Conservation (phyloP, 2,888 invertebrate genomes). For the Himalopsyche japonica region DNA sequence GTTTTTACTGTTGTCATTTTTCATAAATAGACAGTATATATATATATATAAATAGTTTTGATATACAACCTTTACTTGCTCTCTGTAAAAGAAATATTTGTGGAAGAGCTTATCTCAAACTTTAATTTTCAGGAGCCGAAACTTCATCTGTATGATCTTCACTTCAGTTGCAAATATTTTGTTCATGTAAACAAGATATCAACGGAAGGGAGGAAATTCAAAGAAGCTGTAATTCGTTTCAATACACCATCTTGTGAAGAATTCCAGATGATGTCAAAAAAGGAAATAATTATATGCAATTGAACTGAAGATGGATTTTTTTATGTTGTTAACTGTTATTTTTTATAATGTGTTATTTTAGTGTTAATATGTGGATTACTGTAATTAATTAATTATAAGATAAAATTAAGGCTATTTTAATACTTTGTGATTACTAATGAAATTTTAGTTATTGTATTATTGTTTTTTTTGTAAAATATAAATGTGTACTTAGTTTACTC, state of each 20-base stretch:
- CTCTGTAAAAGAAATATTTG: too few species aligned
- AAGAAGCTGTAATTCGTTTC: conserved; percentile 57
- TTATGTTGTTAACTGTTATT: conserved; percentile 38
- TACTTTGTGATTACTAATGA: conserved; percentile 28
- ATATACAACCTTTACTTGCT: too few species aligned
- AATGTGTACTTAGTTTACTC: conserved; percentile 18
- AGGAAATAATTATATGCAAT: conserved; percentile 35
- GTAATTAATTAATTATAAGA: conserved; percentile 29
- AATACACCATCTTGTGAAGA: conserved; percentile 58
- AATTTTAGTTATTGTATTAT: conserved; percentile 5
- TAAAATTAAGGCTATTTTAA: conserved; percentile 10
- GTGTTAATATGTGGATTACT: conserved; percentile 31
- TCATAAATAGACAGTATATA: too few species aligned
- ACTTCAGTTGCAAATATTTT: conserved; percentile 61
- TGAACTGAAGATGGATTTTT: conserved; percentile 11
- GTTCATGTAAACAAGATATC: conserved; percentile 56
- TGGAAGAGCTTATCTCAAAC: too few species aligned
- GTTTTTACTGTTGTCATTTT: too few species aligned
- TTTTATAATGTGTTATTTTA: conserved; percentile 38
- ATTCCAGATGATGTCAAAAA: conserved; percentile 37
- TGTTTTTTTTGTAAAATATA: conserved; percentile 28
- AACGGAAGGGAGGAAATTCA: conserved; percentile 43
- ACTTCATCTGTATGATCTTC: conserved; percentile 62
- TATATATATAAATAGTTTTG: too few species aligned
- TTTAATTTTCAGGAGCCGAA: conserved; percentile 52